A percentile compares a stretch with the other conserved stretches of the same genome.
phyloP scores from a whole-genome alignment of 2,797 vertebrate genomes.

The Hirundo rustica region DNA sequence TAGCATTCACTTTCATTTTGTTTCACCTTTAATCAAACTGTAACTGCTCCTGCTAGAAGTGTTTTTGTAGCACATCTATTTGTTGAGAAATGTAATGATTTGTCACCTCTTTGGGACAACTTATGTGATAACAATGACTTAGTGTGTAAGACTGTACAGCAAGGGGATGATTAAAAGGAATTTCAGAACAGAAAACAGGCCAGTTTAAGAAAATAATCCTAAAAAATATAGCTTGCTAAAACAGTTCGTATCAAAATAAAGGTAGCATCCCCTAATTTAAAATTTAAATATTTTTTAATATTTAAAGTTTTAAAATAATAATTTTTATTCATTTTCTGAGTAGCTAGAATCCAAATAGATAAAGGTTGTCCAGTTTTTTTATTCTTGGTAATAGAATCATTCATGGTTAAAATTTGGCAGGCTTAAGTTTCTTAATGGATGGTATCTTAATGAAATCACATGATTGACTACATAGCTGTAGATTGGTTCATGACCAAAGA shows the following conservation, averaged over 20 bases:
- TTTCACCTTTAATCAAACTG: constrained; percentile 48
- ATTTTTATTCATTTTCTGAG: constrained; percentile 29
- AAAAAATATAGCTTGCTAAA: not conserved
- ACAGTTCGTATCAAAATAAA: not conserved
- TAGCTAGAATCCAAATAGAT: not conserved
- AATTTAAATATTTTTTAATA: not conserved
- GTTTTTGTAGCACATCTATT: constrained; percentile 23
- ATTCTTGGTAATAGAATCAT: not conserved
- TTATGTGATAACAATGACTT: not conserved
- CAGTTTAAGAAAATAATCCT: constrained; percentile 24
- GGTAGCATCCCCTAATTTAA: not conserved
- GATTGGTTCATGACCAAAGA: constrained; percentile 31
- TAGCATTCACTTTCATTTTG: not conserved
- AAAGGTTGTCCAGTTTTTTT: constrained; percentile 4
- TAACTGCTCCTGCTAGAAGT: constrained; percentile 26
- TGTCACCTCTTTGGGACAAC: not conserved
- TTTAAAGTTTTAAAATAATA: not conserved
- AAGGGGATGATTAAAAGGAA: not conserved
- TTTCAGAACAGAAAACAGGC: constrained; percentile 7
- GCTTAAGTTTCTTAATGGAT: not conserved
- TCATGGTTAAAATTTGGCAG: not conserved
- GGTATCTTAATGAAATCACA: not conserved
- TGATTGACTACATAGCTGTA: not conserved
- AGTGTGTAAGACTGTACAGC: not conserved
- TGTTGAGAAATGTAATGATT: constrained; percentile 17